Evolutionary conservation across 2,888 invertebrate species (phyloP).

Genomic region (Tipula helvola): DNA sequence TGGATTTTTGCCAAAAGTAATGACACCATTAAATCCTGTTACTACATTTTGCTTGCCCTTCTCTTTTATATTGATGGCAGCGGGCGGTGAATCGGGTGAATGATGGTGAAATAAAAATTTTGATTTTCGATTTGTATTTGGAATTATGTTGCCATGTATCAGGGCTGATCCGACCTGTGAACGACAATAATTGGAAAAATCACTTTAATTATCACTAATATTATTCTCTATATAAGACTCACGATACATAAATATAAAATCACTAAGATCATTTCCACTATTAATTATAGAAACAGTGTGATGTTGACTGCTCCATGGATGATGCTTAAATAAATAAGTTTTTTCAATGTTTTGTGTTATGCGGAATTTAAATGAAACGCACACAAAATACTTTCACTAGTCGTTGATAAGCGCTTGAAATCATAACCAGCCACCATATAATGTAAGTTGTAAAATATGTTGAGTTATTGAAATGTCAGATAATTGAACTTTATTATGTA

Average conservation of each 20-base stretch:
- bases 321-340: background rate
- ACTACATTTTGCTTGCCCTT: background rate
- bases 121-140: background rate
- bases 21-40: background rate
- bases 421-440: too few species aligned
- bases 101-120: background rate
- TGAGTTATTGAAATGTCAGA: too few species aligned
- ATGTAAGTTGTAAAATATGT: too few species aligned
- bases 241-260: background rate
- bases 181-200: background rate
- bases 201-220: background rate
- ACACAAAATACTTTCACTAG: too few species aligned
- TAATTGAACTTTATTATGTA: too few species aligned
- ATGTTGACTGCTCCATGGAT: background rate
- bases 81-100: background rate
- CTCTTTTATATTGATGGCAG: background rate
- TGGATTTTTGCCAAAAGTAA: background rate
- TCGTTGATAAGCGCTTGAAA: too few species aligned
- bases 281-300: background rate
- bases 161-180: background rate
- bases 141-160: background rate
- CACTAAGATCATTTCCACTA: background rate
- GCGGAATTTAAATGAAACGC: too few species aligned
- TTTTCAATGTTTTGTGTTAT: background rate
- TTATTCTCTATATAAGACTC: background rate